Evolutionary conservation across 53 echinoderm and acorn worm species (phyloP).

Genomic region (Temnopleurus reevesii): DNA sequence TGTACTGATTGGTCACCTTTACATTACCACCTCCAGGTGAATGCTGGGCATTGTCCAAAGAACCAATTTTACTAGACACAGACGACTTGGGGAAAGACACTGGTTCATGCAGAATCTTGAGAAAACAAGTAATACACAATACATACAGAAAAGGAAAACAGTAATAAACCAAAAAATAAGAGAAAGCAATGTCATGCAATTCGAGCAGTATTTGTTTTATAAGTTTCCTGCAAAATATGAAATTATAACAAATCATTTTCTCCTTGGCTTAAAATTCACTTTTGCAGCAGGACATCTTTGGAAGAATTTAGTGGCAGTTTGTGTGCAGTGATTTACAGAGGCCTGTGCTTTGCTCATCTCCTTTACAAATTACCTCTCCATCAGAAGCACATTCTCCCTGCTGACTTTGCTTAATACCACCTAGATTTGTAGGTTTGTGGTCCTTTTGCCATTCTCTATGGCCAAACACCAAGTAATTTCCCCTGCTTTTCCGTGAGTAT

Average conservation of each 20-base stretch:
- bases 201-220: too few species aligned
- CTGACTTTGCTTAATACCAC: background rate
- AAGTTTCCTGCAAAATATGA: too few species aligned
- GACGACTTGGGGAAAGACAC: slow-evolving; percentile 41
- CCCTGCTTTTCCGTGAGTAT: background rate
- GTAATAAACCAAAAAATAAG: background rate
- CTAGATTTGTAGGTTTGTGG: background rate
- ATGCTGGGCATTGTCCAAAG: slow-evolving; percentile 81
- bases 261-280: background rate
- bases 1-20: slow-evolving; percentile 63
- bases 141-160: background rate
- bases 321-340: background rate
- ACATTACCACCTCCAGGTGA: slow-evolving; percentile 84
- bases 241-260: background rate
- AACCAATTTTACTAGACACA: slow-evolving; percentile 72
- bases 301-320: background rate
- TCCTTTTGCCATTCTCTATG: background rate
- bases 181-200: background rate
- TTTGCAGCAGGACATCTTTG: background rate
- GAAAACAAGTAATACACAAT: background rate
- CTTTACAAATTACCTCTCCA: background rate
- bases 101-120: slow-evolving; percentile 50
- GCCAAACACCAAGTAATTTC: background rate
- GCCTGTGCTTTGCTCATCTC: background rate
- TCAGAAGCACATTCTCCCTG: slow-evolving; percentile 4